Base-by-base conservation (phyloP, 2,797 vertebrate genomes). In the Phataginus tetradactyla region DNA sequence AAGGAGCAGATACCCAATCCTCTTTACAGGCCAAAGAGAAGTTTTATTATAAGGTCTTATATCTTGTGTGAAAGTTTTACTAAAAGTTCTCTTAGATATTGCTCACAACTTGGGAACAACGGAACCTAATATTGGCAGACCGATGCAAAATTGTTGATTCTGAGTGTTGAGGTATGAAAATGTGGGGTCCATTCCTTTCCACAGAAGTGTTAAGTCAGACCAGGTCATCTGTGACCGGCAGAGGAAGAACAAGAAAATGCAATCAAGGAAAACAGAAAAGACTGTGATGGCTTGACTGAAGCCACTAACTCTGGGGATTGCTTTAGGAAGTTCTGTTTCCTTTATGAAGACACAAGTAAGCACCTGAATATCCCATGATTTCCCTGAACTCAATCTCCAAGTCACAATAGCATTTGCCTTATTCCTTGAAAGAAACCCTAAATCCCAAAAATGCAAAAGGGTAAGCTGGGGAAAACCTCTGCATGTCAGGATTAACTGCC, bases 371-470 rank as follows among this genome's bases (percentile, higher is more conserved):
- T 55, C 29, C 80, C 10, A 20, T 17, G 13, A 27, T 23, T 57
- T 83, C 71, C 27, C 59, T 29, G 7, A 94, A 17, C 42, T 94
- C 79, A n/a, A 1, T 51, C 45, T 55, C 69, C 55, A 97, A 64
- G n/a, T 25, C 77, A 7, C 15, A 12, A 63, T 49, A 79, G 3
- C 78, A 53, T 51, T 42, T 34, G 32, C 4, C 9, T 64, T 3
- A 2, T 79, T 81, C 29, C 68, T 71, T 12, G 9, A 86, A 77
- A 23, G 27, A 86, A 39, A 83, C 11, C 29, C 23, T 74, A 81
- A 97, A 87, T n/a, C 85, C 84, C 91, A 91, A 79, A 15, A 68
- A 51, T 3, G 27, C 42, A 93, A 64, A 89, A 0, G 11, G 68
- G 14, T 61, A 77, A 1, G 42, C 27, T 42, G 3, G 14, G 12